Conservation (phyloP, 2,888 invertebrate genomes). For the Acleris sparsana region DNA sequence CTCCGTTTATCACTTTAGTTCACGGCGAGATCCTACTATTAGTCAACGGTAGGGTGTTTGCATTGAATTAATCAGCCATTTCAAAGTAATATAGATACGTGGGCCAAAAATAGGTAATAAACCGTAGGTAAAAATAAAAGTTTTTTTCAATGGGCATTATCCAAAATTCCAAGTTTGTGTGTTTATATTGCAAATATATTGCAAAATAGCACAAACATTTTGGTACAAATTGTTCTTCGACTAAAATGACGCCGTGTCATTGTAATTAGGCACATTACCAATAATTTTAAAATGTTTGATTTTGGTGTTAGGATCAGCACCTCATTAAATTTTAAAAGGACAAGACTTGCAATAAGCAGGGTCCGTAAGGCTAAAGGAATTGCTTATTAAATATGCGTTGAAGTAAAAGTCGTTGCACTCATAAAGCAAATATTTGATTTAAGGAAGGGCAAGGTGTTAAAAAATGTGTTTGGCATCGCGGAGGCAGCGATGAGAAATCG, state of each 20-base stretch:
- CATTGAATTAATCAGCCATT: constrained; percentile 31
- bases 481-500: constrained; percentile 79
- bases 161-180: no score
- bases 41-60: constrained; percentile 31
- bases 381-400: constrained; percentile 1
- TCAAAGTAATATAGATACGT: not conserved
- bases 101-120: not conserved
- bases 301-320: no score
- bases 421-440: constrained; percentile 77
- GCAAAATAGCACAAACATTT: no score
- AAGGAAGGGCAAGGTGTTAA: constrained; percentile 78
- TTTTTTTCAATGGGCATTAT: no score
- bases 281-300: no score
- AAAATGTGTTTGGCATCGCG: constrained; percentile 78
- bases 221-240: no score
- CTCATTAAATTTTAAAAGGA: no score
- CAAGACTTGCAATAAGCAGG: no score
- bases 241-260: no score
- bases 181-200: no score
- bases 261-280: no score
- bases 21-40: constrained; percentile 40
- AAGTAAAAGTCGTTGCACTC: constrained; percentile 59
- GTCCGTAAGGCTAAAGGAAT: not conserved
- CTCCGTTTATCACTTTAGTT: constrained; percentile 63
- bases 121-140: no score